Evolutionary conservation across 1,140 invertebrate species (phyloP), one percentile per base, ranked within the genome.

Genomic region (Bombus breviceps): DNA sequence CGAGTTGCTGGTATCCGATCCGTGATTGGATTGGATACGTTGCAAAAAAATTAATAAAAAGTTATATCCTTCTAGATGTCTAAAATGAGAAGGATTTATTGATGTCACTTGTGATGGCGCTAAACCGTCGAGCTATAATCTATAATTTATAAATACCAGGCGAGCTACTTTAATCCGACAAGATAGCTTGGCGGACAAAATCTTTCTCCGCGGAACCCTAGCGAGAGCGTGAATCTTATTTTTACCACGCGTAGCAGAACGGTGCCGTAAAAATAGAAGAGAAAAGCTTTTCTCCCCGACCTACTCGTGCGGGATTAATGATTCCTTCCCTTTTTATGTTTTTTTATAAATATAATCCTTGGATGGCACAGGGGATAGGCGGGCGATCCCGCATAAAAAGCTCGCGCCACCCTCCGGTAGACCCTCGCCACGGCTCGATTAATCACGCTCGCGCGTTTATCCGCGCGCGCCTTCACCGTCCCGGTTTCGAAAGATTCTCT

Each of bases 261-360:
- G 62, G 5, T 53, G 59, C 41, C 81, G 53, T 88, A 89, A 88
- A 89, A 77, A 86, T 89, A 88, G 88, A 64, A 43, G 71, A 59
- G 32, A 75, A 80, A 78, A 89, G 78, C 83, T 79, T 82, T 71
- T 88, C 74, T 73, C 80, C 80, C 78, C 59, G 74, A 32, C 37
- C 57, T 68, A 88, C 83, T 86, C 87, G 88, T 79, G 88, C 87
- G 74, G 83, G 85, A 89, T 89, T 89, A 88, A 89, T 68, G 72
- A 79, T 73, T 82, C 79, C 80, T 59, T 83, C 75, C 43, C 69
- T 75, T 66, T 79, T 66, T 66, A 77, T 47, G 62, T 34, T 81
- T 81, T 83, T 72, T 59, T 81, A 66, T 86, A 85, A 81, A 74
- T 89, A 89, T 81, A 57, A 85, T 85, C 68, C 76, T 72, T 72